Conservation (phyloP, 2,113 vertebrate genomes). For the Ophthalmolycus amberensis region DNA sequence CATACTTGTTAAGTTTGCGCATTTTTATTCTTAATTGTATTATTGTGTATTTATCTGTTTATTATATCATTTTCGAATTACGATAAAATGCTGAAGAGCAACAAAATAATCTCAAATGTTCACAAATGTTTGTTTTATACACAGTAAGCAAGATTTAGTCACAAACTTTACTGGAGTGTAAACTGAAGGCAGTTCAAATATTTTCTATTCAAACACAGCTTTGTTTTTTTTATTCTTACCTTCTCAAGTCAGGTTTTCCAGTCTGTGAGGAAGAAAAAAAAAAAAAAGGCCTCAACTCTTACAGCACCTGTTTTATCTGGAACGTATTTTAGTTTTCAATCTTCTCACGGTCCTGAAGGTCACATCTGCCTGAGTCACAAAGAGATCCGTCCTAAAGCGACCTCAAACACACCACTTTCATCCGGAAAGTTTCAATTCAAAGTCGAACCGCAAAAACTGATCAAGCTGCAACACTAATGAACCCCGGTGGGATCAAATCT, state of each 20-base stretch:
- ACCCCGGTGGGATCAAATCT: constrained; percentile 8
- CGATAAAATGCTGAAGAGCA: not conserved
- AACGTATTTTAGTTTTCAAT: constrained; percentile 22
- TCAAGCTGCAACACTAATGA: not conserved
- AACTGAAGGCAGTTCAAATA: not conserved
- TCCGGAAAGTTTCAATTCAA: not conserved
- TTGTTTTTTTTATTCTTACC: constrained; percentile 56
- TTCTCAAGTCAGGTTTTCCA: constrained; percentile 16
- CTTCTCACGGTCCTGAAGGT: constrained; percentile 25
- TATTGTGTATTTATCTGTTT: not conserved
- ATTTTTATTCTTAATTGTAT: not conserved
- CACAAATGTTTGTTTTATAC: not conserved
- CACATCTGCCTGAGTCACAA: constrained; percentile 25
- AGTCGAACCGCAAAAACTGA: not conserved
- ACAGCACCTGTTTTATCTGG: not conserved
- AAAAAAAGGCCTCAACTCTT: constrained; percentile 8
- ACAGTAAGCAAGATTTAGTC: not conserved
- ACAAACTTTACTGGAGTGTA: no score
- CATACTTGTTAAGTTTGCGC: not conserved
- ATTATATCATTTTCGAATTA: not conserved
- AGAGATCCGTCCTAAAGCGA: constrained; percentile 2
- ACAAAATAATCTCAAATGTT: not conserved
- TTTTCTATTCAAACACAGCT: not conserved
- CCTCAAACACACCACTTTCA: not conserved
- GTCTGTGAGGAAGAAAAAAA: not conserved